Conservation (phyloP, 2,888 invertebrate species). For the Noctua pronuba region DNA sequence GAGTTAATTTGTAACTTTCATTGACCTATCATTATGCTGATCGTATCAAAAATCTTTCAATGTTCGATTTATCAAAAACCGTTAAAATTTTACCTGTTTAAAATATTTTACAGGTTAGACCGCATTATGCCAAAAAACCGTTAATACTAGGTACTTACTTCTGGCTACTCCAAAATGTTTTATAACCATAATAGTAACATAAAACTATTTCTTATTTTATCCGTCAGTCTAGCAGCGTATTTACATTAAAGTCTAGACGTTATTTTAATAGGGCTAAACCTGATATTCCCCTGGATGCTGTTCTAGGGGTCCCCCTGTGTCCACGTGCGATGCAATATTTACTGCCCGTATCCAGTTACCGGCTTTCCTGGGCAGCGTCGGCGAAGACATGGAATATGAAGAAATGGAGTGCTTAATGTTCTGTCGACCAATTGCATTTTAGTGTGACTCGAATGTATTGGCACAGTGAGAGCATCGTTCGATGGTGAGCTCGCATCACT, state of each 20-base stretch:
- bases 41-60: background rate
- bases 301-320: constrained; percentile 22
- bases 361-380: constrained; percentile 5
- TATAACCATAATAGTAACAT: background rate
- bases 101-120: background rate
- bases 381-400: constrained; percentile 5
- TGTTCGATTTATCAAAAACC: background rate
- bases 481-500: background rate
- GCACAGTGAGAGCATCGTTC: background rate
- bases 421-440: background rate
- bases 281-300: constrained; percentile 36
- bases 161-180: background rate
- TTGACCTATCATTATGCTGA: background rate
- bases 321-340: constrained; percentile 56
- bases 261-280: constrained; percentile 55
- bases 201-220: constrained; percentile 15
- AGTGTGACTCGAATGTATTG: background rate
- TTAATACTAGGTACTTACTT: background rate
- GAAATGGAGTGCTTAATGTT: constrained; percentile 17
- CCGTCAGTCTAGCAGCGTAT: constrained; percentile 17
- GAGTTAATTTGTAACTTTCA: background rate
- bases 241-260: constrained; percentile 55
- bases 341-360: constrained; percentile 47
- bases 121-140: background rate
- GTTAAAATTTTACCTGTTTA: background rate